These are phyloP conservation scores for Anagrus nilaparvatae DNA, from an alignment of 1,140 invertebrate species.

Conservation along the genomic window DNA sequence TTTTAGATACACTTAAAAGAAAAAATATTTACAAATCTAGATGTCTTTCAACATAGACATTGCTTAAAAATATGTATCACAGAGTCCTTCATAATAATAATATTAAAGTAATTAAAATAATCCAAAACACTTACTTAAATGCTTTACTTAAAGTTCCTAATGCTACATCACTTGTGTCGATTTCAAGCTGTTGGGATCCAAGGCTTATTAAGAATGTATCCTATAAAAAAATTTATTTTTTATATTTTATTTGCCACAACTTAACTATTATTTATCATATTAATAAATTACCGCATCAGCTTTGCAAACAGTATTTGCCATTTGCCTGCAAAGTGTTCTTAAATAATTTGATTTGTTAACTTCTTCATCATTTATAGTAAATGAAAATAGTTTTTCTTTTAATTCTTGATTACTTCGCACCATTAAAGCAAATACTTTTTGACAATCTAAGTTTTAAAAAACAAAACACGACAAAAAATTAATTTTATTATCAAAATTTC, in stretches of 20 bases:
- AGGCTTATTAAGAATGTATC: slow-evolving; percentile 65
- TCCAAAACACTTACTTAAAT: slow-evolving; percentile 48
- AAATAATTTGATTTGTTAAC: slow-evolving; percentile 72
- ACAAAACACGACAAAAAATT: slow-evolving; percentile 14
- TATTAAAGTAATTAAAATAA: neutral
- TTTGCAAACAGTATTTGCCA: slow-evolving; percentile 77
- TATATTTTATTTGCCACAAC: too few relatives aligned
- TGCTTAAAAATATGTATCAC: too few relatives aligned
- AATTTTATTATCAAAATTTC: slow-evolving; percentile 2
- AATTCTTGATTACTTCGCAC: slow-evolving; percentile 71
- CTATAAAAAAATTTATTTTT: slow-evolving; percentile 39
- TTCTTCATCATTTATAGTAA: slow-evolving; percentile 71
- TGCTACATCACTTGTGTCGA: slow-evolving; percentile 73
- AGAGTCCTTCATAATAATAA: too few relatives aligned
- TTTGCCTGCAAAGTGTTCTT: slow-evolving; percentile 71
- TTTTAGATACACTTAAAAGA: too few relatives aligned
- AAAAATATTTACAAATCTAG: too few relatives aligned
- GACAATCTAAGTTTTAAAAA: slow-evolving; percentile 57
- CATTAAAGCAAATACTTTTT: slow-evolving; percentile 80
- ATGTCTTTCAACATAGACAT: too few relatives aligned
- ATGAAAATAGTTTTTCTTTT: slow-evolving; percentile 81
- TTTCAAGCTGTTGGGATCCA: slow-evolving; percentile 70
- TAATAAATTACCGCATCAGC: slow-evolving; percentile 61
- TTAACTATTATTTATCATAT: too few relatives aligned
- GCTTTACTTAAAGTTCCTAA: slow-evolving; percentile 78